Conservation (phyloP, 2,113 vertebrate species). For the Phasianus colchicus region DNA sequence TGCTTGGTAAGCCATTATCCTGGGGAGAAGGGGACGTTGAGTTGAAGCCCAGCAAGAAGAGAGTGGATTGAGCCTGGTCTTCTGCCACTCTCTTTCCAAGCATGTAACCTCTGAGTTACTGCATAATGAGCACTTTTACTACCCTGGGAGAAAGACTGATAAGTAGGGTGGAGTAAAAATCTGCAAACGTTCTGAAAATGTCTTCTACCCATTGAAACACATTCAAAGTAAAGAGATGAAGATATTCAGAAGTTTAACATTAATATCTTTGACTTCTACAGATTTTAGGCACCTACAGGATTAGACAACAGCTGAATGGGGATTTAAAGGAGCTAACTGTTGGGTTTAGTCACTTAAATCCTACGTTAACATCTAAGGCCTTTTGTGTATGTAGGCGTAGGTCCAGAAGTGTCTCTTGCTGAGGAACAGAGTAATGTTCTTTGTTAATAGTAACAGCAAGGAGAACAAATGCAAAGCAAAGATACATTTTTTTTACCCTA, state of each 20-base stretch:
- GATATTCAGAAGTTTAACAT: neutral
- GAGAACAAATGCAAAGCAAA: neutral
- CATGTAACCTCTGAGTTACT: neutral
- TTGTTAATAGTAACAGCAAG: neutral
- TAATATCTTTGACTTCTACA: neutral
- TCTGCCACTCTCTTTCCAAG: neutral
- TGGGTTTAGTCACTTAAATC: neutral
- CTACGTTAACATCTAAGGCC: neutral
- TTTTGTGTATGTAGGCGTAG: slow-evolving; percentile 5
- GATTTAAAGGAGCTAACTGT: neutral
- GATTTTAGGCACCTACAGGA: neutral
- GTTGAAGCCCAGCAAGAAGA: neutral
- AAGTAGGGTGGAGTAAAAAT: neutral
- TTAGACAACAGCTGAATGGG: neutral
- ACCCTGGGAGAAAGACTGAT: neutral
- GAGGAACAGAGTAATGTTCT: neutral
- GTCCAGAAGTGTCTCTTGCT: neutral
- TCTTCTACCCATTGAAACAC: neutral
- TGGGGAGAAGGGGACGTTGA: accelerated
- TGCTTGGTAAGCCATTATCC: neutral
- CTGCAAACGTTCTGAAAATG: neutral
- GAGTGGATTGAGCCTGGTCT: neutral
- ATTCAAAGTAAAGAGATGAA: neutral
- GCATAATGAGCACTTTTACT: neutral
- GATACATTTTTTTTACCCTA: neutral